phyloP scores from a whole-genome alignment of 2,888 invertebrate species.

The Lottia gigantea region DNA sequence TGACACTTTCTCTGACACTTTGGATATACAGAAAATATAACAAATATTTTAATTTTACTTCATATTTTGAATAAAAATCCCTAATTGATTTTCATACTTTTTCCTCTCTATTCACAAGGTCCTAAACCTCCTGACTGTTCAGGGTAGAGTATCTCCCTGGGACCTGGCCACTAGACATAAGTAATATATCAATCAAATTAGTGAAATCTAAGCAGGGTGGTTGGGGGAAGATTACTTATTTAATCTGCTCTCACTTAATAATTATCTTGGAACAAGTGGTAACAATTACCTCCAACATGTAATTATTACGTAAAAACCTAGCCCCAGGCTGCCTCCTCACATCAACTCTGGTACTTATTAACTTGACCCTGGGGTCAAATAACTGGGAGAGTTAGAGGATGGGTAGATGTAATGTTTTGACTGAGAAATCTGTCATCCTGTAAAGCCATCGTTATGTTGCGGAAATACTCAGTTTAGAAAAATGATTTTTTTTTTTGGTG shows the following conservation, averaged over 20 bases:
- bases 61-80: no score
- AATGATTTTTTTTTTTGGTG: no score
- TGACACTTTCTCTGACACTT: no score
- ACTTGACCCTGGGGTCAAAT: background rate
- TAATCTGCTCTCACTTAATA: background rate
- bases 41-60: no score
- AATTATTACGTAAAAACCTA: conserved; percentile 3
- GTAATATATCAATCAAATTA: background rate
- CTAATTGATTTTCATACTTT: no score
- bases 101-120: no score
- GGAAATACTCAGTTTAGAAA: no score
- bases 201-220: background rate
- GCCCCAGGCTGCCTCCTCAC: background rate
- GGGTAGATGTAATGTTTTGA: background rate
- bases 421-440: background rate
- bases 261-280: conserved; percentile 1
- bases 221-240: background rate
- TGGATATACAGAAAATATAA: no score
- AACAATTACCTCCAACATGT: background rate
- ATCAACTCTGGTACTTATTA: background rate
- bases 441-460: no score
- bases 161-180: no score
- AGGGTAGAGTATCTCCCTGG: no score
- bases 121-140: no score
- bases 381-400: conserved; percentile 1